Base-by-base conservation (phyloP, 2,888 invertebrate species). In the Formica aserva region DNA sequence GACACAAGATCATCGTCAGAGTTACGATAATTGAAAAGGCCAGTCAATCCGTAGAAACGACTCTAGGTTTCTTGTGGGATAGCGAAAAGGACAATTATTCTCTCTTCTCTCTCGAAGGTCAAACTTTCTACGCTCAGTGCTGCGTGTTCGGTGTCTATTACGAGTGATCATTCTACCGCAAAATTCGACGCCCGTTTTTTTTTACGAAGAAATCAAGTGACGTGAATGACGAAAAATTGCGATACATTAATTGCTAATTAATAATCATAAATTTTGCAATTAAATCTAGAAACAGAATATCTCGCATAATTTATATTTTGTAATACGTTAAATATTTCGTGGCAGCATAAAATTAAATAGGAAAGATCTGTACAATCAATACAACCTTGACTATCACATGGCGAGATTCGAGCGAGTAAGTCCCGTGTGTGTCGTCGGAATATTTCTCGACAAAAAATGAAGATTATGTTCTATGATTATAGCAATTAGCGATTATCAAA, bases 21-120 rank as follows among this genome's bases (percentile, higher is more conserved):
- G 97, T 97, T 22, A 96, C 96, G 32, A 96, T 97, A 81, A 96
- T 97, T 15, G 97, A 97, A 93, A 96, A 96, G 85, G 95, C 96
- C 74, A 96, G 96, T 86, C 97, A 97, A 92, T 96, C 97, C 80
- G 94, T 97, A 63, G 95, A 96, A 77, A 94, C 96, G 11, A 95
- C 96, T 60, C 95, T 97, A 89, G 96, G 96, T 83, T 97, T 97
- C 93, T 94, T 97, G 29, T 97, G 97, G 97, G 97, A 97, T 91
- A 93, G 95, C 57, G 96, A 96, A 63, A 95, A 96, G 74, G 97
- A 97, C 91, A 95, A 95, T 75, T 97, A 96, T 92, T 96, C 96
- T 0, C 94, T 95, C 0, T 96, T 96, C 89, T 95, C 95, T 55
- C 96, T 95, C 91, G 97, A 97, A 93, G 97, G 96, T 91, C 95